Conservation (phyloP, 1,140 invertebrate genomes). For the Callitettix versicolor region DNA sequence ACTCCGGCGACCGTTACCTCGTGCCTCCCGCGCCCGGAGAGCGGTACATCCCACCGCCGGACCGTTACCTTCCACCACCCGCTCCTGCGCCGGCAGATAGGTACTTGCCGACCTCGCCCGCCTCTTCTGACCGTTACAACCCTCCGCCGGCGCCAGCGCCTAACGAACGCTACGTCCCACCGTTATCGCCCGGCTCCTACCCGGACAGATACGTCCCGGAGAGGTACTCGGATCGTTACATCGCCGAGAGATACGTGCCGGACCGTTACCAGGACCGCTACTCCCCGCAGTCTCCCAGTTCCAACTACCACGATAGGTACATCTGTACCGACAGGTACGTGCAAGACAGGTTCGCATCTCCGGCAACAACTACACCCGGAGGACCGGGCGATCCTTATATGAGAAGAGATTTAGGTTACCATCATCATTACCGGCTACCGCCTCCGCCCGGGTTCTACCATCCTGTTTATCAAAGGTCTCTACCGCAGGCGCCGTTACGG, state of each 20-base stretch:
- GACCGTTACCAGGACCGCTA: background rate
- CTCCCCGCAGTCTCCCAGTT: background rate
- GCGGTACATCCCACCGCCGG: conserved; percentile 7
- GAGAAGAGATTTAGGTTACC: conserved; percentile 45
- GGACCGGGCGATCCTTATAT: conserved; percentile 45
- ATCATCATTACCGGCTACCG: conserved; percentile 46
- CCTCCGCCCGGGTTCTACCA: conserved; percentile 32
- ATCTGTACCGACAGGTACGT: background rate
- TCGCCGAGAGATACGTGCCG: background rate
- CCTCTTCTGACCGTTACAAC: conserved; percentile 24
- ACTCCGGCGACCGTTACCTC: conserved; percentile 20
- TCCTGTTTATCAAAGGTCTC: conserved; percentile 3
- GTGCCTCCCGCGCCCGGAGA: conserved; percentile 14
- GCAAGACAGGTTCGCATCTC: conserved; percentile 24
- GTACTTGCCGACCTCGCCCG: conserved; percentile 21
- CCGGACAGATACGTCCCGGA: conserved; percentile 9
- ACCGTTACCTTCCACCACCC: conserved; percentile 31
- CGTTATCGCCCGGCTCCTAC: conserved; percentile 33
- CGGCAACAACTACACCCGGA: conserved; percentile 36
- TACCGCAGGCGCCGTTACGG: background rate
- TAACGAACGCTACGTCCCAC: conserved; percentile 27
- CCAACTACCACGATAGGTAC: background rate
- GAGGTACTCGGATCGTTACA: background rate
- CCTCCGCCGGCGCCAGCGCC: conserved; percentile 6
- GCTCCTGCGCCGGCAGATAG: conserved; percentile 32